Base-by-base conservation (phyloP, 2,888 invertebrate species). In the Pachycephus smyrnensis region DNA sequence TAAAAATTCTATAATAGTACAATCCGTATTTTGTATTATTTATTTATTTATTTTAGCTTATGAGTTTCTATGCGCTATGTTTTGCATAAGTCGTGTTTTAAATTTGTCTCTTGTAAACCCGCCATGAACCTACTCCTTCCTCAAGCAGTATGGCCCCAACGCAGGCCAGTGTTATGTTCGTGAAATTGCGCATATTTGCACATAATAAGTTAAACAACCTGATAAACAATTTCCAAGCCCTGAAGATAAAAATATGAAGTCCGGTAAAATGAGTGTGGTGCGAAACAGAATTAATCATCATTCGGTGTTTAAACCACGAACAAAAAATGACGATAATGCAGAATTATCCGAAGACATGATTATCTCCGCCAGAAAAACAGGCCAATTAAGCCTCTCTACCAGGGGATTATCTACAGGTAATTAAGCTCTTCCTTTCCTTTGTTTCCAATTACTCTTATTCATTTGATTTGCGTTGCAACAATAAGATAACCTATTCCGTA, bases 291-390 rank as follows among this genome's bases (percentile, higher is more conserved):
- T 81, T 69, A 87, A 88, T 80, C 81, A 84, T 81, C 79, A 78
- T 9, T 84, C 95, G 3, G 90, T 96, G 76, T 96, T 96, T 92
- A 95, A 96, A 89, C 93, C 94, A 88, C 95, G 96, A 92, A 95
- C 94, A 83, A 94, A 94, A 92, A 93, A 94, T 81, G 95, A 95
- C 83, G 95, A 96, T 87, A 94, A 95, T 81, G 93, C 92, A 79
- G 94, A 95, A 89, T 90, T 97, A 81, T 94, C 96, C 40, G 93
- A 93, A 78, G 94, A 94, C 75, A 92, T 97, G 86, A 93, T 98
- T 78, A 96, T 97, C 92, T 94, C 95, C 83, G 97, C 97, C 4
- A 94, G 97, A 87, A 95, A 95, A 88, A 95, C 95, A 82, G 98
- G 98, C 32, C 94, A 95, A 84, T 92, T 98, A 71, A 96, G 96